A percentile compares a stretch with the other conserved stretches of the same genome.
Conservation (phyloP, 2,113 vertebrate species). For the Centropristis striata region DNA sequence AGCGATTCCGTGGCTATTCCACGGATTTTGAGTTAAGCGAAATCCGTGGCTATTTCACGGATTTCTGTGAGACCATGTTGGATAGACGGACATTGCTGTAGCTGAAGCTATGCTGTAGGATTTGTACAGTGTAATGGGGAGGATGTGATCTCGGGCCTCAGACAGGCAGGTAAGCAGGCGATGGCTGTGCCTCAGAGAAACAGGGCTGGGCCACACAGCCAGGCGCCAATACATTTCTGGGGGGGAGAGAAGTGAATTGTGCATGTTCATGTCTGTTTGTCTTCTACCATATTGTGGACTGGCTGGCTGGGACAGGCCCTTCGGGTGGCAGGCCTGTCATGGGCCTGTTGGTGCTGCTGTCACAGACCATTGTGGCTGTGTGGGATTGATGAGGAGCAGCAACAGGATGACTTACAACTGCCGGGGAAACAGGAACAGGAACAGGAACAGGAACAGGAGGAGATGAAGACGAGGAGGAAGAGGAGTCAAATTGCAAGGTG, state of each 20-base stretch:
- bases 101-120: neutral
- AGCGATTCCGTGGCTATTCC: too few relatives aligned
- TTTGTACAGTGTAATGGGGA: constrained; percentile 10
- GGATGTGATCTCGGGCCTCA: constrained; percentile 41
- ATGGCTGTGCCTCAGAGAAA: constrained; percentile 2
- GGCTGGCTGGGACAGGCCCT: constrained; percentile 47
- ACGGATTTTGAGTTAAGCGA: too few relatives aligned
- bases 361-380: constrained; percentile 79
- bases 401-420: constrained; percentile 75
- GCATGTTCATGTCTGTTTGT: constrained; percentile 77
- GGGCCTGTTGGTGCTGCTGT: constrained; percentile 73
- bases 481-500: constrained; percentile 23
- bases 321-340: constrained; percentile 70
- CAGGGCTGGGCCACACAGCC: constrained; percentile 25
- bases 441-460: constrained; percentile 34
- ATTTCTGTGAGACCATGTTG: too few relatives aligned
- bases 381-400: constrained; percentile 84
- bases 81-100: too few relatives aligned
- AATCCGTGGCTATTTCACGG: too few relatives aligned
- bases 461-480: constrained; percentile 40
- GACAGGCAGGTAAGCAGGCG: constrained; percentile 18
- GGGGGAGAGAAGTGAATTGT: constrained; percentile 55
- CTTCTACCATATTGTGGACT: constrained; percentile 59
- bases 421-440: constrained; percentile 70
- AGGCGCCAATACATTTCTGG: constrained; percentile 51